Base-by-base conservation (phyloP, 92 coral and sea anemone species). In the Porites cylindrica region DNA sequence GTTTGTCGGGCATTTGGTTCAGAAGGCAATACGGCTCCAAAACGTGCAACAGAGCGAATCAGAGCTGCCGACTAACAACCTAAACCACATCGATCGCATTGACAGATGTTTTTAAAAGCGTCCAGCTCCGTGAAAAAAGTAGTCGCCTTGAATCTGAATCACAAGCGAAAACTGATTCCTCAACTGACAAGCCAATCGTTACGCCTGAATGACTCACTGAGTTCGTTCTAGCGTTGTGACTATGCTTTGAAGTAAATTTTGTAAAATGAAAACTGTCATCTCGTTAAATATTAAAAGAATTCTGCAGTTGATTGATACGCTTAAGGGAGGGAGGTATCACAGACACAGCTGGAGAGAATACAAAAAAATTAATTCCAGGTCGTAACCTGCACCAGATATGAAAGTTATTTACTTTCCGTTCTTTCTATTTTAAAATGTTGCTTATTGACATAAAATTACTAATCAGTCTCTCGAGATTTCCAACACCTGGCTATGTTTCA, bases 1-100 rank as follows among this genome's bases (percentile, higher is more conserved):
- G 51, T 72, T 83, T 74, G 32, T 83, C 87, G 81, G 80, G 87
- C 87, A 83, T 83, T 83, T 83, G 87, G 87, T 58, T 70, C 64
- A 29, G 85, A 9, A 10, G 24, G 50, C 14, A 19, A 20, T 72
- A 18, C 26, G 17, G 18, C 14, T 10, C 38, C 3, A 6, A 14
- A 9, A 20, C 63, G 38, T 59, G 29, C 50, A 8, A 8, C 38
- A 70, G 61, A 61, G 47, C 58, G 68, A 70, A 82, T 82, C 47
- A 4, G 47, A 38, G 47, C 47, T 69, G 86, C 32, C 21, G 78
- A 71, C 70, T 20, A 38, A 12, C 26, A 68, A 82, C 54, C 58
- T 62, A 81, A 61, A 58, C 53, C 77, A 70, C 62, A 66, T 24
- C 8, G 54, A 54, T 26, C 67, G 54, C 66, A 70, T 12, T 53